Evolutionary conservation across 1,140 invertebrate species (phyloP).

Genomic region (Sweltsa coloradensis): DNA sequence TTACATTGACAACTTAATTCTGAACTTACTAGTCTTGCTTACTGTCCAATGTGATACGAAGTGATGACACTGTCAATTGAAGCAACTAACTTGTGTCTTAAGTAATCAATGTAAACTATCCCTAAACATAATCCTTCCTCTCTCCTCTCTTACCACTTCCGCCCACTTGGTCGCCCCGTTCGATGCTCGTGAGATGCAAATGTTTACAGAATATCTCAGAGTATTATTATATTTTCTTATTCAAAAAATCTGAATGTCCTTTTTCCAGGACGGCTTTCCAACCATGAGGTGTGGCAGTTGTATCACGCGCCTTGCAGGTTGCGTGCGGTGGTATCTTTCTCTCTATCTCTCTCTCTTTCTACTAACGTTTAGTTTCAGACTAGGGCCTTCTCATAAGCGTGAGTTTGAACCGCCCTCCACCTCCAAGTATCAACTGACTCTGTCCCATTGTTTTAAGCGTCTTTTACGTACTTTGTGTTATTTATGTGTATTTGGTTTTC

Average conservation of each 20-base stretch:
- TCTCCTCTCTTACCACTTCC: not conserved
- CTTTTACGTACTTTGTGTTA: slow-evolving; percentile 7
- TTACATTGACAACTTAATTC: slow-evolving; percentile 9
- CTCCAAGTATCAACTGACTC: slow-evolving; percentile 38
- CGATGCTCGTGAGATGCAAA: slow-evolving; percentile 2
- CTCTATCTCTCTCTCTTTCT: not conserved
- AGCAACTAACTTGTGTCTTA: too few species aligned
- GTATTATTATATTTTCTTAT: not conserved
- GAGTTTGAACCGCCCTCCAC: slow-evolving; percentile 28
- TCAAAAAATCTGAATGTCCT: slow-evolving; percentile 3
- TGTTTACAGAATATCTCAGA: not conserved
- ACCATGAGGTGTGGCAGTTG: not conserved
- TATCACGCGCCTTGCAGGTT: not conserved
- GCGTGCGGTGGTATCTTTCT: not conserved
- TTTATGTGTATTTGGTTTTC: slow-evolving; percentile 9
- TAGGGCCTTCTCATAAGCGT: slow-evolving; percentile 1
- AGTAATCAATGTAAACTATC: slow-evolving; percentile 3
- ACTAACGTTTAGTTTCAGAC: not conserved
- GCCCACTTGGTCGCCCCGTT: not conserved
- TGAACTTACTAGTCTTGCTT: too few species aligned
- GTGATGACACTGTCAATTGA: too few species aligned
- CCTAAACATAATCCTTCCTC: slow-evolving; percentile 1
- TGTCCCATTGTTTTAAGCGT: slow-evolving; percentile 7
- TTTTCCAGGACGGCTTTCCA: slow-evolving; percentile 4
- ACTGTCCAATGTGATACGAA: too few species aligned